Conservation (phyloP, 2,888 invertebrate genomes). For the Serripes groenlandicus region DNA sequence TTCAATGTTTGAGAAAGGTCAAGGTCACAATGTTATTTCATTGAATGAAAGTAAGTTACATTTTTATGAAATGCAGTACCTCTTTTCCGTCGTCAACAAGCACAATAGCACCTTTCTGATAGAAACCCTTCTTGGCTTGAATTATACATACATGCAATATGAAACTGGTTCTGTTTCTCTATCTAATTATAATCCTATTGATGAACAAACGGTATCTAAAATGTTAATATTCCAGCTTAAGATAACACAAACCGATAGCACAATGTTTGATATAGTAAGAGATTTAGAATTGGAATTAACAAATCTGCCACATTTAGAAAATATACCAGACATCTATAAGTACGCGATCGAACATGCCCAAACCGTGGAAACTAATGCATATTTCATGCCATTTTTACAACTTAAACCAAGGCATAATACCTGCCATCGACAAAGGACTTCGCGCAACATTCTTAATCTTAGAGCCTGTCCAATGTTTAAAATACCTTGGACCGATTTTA, state of each 20-base stretch:
- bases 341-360: neutral
- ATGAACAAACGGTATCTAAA: too few relatives aligned
- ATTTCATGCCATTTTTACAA: neutral
- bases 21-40: neutral
- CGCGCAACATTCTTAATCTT: neutral
- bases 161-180: neutral
- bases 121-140: neutral
- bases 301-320: neutral
- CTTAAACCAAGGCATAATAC: neutral
- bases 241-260: neutral
- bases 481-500: neutral
- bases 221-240: neutral
- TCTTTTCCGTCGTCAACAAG: neutral
- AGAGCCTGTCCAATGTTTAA: conserved; percentile 18
- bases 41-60: neutral
- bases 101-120: neutral
- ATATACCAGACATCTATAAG: neutral
- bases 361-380: neutral
- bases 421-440: neutral
- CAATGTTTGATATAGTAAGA: neutral
- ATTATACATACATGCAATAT: neutral
- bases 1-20: too few relatives aligned
- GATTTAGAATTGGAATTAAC: neutral
- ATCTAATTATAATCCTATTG: neutral
- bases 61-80: neutral